Base-by-base conservation (phyloP, 2,113 vertebrate species). In the Epinephelus lanceolatus region DNA sequence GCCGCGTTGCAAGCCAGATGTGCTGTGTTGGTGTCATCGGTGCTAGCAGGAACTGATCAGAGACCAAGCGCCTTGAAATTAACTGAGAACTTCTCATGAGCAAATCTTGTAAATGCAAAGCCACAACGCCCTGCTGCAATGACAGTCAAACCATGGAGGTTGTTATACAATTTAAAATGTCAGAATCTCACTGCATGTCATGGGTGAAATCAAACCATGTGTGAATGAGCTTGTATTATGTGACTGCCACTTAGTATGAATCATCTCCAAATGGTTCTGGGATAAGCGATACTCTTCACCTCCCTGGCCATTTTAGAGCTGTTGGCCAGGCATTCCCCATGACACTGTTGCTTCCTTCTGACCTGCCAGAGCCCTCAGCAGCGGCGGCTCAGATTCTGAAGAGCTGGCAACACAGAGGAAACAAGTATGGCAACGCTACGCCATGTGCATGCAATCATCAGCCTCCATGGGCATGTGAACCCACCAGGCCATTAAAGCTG, bases 291-390 rank as follows among this genome's bases (percentile, higher is more conserved):
- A 76, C 83, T 83, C 72, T 56, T 83, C 78, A 84, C 81, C 76
- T 79, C 27, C 47, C 47, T 78, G 70, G 83, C 33, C 70, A 60
- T 87, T 89, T 92, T 65, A 73, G 57, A 75, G 71, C 56, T 17
- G 40, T 21, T 79, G 69, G 81, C 90, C 80, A 80, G 70, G 84
- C 71, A 47, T 86, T 89, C 79, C 27, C 68, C 62, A 70, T 76
- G 71, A 89, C 87, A 88, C 85, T 65, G 51, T 81, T 78, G 77
- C 92, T 92, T 91, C 91, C 86, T 86, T 76, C 42, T 88, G 85
- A 90, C 92, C 88, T 87, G 82, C 86, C 76, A 80, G 78, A 84
- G 76, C 61, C 80, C 76, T 88, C 56, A 40, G 71, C 80, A 51
- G 77, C 80, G n/a, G 55, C 45, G 76, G 81, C 81, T 87, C 80